Conservation (phyloP, 2,113 vertebrate species). For the Notiomystis cincta region DNA sequence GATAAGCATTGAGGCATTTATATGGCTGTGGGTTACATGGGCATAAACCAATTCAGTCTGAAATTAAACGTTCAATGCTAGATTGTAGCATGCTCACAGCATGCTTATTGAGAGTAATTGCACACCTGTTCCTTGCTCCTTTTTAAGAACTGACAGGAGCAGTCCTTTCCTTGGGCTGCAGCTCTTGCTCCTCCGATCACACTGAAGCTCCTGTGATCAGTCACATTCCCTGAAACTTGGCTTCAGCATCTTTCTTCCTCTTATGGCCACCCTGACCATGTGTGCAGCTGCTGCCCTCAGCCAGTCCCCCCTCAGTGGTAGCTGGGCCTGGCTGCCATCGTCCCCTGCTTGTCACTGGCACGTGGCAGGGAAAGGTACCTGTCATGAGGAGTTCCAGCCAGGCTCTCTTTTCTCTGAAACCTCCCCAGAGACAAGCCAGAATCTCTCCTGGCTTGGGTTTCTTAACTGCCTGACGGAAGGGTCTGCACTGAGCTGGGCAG, state of each 20-base stretch:
- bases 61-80: background rate
- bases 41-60: background rate
- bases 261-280: slow-evolving; percentile 1
- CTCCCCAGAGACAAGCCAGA: background rate
- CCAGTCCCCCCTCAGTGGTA: background rate
- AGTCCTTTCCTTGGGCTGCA: background rate
- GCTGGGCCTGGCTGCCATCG: background rate
- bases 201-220: background rate
- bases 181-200: background rate
- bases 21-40: background rate
- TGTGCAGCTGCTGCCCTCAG: background rate
- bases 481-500: background rate
- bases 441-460: background rate
- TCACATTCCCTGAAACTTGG: background rate
- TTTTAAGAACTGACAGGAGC: background rate
- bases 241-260: slow-evolving; percentile 21
- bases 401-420: background rate
- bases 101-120: background rate
- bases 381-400: background rate
- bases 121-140: background rate
- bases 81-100: background rate
- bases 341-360: background rate
- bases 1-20: background rate
- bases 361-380: background rate
- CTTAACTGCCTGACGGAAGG: background rate